phyloP scores from a whole-genome alignment of 2,888 invertebrate species.

The Drosophila diplacantha region DNA sequence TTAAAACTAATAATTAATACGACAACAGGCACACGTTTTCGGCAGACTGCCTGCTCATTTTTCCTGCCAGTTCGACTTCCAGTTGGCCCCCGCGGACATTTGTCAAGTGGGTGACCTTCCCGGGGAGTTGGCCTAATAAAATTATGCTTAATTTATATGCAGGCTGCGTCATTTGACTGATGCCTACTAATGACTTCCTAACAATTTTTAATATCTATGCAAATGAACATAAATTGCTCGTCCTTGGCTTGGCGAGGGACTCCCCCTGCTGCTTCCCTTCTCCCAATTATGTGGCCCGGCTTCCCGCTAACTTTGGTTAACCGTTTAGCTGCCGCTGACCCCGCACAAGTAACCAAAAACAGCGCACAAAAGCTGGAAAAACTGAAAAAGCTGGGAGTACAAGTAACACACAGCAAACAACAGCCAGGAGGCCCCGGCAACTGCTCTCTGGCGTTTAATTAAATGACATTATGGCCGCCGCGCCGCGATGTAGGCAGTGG shows the following conservation, averaged over 20 bases:
- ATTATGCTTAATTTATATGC: slow-evolving; percentile 74
- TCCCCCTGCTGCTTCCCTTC: background rate
- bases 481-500: slow-evolving; percentile 53
- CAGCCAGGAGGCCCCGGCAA: slow-evolving; percentile 47
- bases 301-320: slow-evolving; percentile 60
- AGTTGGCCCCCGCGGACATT: slow-evolving; percentile 26
- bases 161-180: slow-evolving; percentile 73
- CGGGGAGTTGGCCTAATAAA: slow-evolving; percentile 58
- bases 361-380: slow-evolving; percentile 12
- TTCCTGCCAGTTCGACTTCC: slow-evolving; percentile 5
- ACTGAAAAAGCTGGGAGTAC: slow-evolving; percentile 9
- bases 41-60: background rate
- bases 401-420: slow-evolving; percentile 38
- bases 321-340: slow-evolving; percentile 66
- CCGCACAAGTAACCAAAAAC: slow-evolving; percentile 40
- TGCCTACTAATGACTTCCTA: slow-evolving; percentile 74
- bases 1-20: slow-evolving; percentile 69
- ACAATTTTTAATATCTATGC: slow-evolving; percentile 75
- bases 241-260: slow-evolving; percentile 40
- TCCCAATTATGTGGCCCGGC: slow-evolving; percentile 44
- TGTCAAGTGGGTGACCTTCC: slow-evolving; percentile 50
- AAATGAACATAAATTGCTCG: slow-evolving; percentile 73
- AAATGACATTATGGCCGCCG: slow-evolving; percentile 71
- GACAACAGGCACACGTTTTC: slow-evolving; percentile 48
- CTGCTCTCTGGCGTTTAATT: slow-evolving; percentile 73